phyloP scores from a whole-genome alignment of 2,113 vertebrate genomes.

The Megaleporinus macrocephalus region DNA sequence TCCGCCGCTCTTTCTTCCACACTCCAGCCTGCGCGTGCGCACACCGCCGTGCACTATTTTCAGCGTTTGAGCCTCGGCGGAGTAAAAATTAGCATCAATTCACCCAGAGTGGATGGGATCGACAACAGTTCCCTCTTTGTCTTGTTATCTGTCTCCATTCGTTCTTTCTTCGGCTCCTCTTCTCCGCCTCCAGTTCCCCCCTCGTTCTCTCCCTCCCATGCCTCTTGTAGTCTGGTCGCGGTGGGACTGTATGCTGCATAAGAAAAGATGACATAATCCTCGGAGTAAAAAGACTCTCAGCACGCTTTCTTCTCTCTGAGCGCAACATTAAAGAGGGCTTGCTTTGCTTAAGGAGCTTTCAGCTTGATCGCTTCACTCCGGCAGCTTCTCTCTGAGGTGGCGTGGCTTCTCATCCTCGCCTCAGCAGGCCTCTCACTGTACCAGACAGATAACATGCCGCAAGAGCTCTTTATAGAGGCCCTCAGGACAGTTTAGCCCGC shows the following conservation, averaged over 20 bases:
- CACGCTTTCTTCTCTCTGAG: neutral
- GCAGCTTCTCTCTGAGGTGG: neutral
- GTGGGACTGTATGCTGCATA: neutral
- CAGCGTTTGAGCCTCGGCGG: conserved; percentile 51
- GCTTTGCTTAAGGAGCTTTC: neutral
- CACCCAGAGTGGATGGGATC: neutral
- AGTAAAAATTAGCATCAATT: conserved; percentile 31
- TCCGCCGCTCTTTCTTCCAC: conserved; percentile 14
- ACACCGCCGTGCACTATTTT: conserved; percentile 69
- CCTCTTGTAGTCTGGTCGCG: neutral
- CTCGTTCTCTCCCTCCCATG: neutral
- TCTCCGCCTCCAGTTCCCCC: neutral
- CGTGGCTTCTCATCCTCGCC: neutral
- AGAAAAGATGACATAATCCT: neutral
- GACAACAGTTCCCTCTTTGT: neutral
- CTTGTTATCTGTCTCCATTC: neutral
- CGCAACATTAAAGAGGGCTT: neutral
- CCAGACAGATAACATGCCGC: conserved; percentile 14
- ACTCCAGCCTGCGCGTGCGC: conserved; percentile 63
- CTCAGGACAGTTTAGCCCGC: conserved; percentile 33
- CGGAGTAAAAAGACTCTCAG: neutral
- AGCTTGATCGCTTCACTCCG: neutral
- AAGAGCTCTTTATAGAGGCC: neutral
- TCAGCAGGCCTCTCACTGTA: conserved; percentile 20
- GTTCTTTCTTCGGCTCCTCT: neutral